phyloP scores from a whole-genome alignment of 1,140 invertebrate genomes.

The Daktulosphaira vitifoliae region DNA sequence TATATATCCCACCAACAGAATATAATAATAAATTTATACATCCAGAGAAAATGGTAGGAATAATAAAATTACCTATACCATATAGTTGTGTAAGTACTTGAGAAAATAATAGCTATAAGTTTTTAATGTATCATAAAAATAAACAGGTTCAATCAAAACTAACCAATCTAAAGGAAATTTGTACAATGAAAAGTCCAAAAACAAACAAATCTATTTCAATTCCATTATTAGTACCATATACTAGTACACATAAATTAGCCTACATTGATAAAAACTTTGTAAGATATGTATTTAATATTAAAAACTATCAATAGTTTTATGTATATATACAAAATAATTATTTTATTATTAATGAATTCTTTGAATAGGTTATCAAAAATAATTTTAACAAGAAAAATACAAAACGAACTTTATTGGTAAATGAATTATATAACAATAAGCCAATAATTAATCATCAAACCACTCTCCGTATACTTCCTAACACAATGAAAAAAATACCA shows the following conservation, averaged over 20 bases:
- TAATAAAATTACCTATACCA: not conserved
- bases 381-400: too few relatives aligned
- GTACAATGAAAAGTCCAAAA: not conserved
- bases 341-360: too few relatives aligned
- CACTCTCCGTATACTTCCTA: slow-evolving; percentile 5
- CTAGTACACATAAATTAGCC: slow-evolving; percentile 12
- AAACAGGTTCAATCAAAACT: not conserved
- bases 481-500: not conserved
- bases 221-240: slow-evolving; percentile 10
- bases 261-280: too few relatives aligned
- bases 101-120: not conserved
- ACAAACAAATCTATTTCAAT: not conserved
- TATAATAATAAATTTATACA: slow-evolving; percentile 2
- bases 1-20: not conserved
- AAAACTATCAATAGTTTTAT: too few relatives aligned
- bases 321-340: too few relatives aligned
- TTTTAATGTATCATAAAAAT: not conserved
- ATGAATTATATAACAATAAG: slow-evolving; percentile 2
- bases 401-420: not conserved
- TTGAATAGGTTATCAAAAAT: too few relatives aligned
- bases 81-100: not conserved
- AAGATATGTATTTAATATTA: too few relatives aligned
- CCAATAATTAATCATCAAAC: slow-evolving; percentile 19
- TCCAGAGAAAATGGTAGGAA: not conserved
- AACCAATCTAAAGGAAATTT: not conserved